phyloP scores from a whole-genome alignment of 2,888 invertebrate species.

The Trichogramma dendrolimi region DNA sequence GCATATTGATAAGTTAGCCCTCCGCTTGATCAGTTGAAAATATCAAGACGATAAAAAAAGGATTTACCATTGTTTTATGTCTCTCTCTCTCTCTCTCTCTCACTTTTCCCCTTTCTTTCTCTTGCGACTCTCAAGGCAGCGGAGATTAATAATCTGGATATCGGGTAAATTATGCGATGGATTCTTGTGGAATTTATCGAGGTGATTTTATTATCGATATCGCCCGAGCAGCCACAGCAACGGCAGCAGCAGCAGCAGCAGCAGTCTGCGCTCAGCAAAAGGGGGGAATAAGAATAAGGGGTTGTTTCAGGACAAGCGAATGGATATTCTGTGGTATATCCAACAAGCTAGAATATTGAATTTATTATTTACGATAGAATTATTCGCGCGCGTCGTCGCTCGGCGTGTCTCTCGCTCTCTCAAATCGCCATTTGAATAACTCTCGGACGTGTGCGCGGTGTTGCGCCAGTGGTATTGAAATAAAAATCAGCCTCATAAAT shows the following conservation, averaged over 20 bases:
- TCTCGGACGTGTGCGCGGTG: background rate
- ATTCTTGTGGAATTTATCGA: slow-evolving; percentile 18
- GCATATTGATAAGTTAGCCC: too few species aligned
- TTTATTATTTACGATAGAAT: slow-evolving; percentile 21
- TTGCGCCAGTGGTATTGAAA: too few species aligned
- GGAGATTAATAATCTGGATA: slow-evolving; percentile 11
- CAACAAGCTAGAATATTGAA: slow-evolving; percentile 16
- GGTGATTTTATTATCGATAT: slow-evolving; percentile 23
- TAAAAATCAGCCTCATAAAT: too few species aligned
- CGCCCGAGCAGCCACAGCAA: background rate
- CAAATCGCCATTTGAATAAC: slow-evolving; percentile 16
- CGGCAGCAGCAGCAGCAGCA: background rate
- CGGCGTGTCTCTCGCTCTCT: slow-evolving; percentile 3
- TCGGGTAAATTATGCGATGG: slow-evolving; percentile 13
- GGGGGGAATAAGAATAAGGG: slow-evolving; percentile 11
- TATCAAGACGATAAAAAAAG: too few species aligned
- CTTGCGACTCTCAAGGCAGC: too few species aligned
- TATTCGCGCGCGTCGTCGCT: slow-evolving; percentile 3
- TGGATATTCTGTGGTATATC: background rate
- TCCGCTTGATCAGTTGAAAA: too few species aligned
- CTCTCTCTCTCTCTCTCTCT: too few species aligned
- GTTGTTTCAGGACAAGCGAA: slow-evolving; percentile 13
- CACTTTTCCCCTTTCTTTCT: too few species aligned
- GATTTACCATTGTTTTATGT: too few species aligned
- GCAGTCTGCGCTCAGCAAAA: too few species aligned